phyloP scores from a whole-genome alignment of 2,888 invertebrate genomes.

The Gandaritis pyraliata region DNA sequence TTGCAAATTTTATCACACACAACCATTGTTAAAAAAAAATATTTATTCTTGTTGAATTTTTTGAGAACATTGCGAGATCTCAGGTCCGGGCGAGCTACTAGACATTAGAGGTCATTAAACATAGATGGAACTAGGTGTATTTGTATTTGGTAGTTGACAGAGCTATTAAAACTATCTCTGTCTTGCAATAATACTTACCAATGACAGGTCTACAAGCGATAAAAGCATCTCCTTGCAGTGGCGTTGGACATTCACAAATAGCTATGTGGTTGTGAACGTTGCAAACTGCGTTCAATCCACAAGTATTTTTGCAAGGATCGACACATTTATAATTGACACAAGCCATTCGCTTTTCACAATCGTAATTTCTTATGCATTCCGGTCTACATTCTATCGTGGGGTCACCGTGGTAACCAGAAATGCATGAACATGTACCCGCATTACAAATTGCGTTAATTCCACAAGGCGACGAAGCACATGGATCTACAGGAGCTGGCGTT shows the following conservation, averaged over 20 bases:
- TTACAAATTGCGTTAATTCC: constrained; percentile 86
- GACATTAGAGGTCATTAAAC: no score
- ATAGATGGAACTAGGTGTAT: no score
- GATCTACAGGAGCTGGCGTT: constrained; percentile 70
- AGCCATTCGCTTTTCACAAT: constrained; percentile 88
- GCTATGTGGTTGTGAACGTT: constrained; percentile 91
- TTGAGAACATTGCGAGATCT: no score
- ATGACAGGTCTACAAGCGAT: constrained; percentile 85
- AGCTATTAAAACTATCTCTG: not conserved
- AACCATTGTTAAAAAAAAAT: no score
- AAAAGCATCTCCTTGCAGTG: constrained; percentile 92
- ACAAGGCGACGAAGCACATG: constrained; percentile 86
- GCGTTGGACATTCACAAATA: constrained; percentile 89
- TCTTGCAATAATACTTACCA: constrained; percentile 57
- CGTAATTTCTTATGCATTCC: constrained; percentile 90
- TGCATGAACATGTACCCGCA: constrained; percentile 86
- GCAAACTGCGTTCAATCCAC: constrained; percentile 89
- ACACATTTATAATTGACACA: constrained; percentile 90
- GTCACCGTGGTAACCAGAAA: constrained; percentile 86
- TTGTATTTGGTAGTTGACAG: no score
- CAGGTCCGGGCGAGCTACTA: no score
- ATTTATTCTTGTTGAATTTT: no score
- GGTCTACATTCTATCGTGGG: constrained; percentile 89
- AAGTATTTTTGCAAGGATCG: constrained; percentile 89
- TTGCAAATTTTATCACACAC: no score